Evolutionary conservation across 1,140 invertebrate genomes (phyloP).

Genomic region (Apis dorsata): DNA sequence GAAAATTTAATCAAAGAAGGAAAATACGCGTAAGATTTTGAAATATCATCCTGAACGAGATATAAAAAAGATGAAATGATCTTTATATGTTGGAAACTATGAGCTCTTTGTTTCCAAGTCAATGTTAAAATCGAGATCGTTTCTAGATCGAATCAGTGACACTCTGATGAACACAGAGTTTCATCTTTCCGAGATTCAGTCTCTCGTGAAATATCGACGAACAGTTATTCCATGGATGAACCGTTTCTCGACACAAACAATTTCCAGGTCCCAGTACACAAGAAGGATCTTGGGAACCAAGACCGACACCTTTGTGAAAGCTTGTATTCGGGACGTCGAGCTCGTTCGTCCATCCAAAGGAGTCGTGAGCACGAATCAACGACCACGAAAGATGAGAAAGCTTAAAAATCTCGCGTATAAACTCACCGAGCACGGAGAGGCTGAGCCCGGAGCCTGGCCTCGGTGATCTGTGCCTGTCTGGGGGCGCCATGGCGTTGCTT

Average conservation of each 20-base stretch:
- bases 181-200: neutral
- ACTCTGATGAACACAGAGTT: neutral
- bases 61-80: neutral
- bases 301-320: slow-evolving; percentile 26
- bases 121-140: neutral
- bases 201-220: neutral
- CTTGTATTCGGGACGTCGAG: neutral
- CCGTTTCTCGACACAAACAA: neutral
- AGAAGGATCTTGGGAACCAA: neutral
- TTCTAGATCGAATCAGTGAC: slow-evolving; percentile 18
- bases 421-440: slow-evolving; percentile 76
- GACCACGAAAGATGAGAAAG: neutral
- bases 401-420: neutral
- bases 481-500: slow-evolving; percentile 71
- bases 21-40: neutral
- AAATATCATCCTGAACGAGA: too few relatives aligned
- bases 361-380: neutral
- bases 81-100: neutral
- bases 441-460: slow-evolving; percentile 72
- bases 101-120: neutral
- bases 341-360: neutral
- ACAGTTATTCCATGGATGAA: neutral
- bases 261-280: neutral
- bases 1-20: neutral
- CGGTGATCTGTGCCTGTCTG: slow-evolving; percentile 71